Percentiles rank a stretch among this genome's conserved stretches.
phyloP scores from a whole-genome alignment of 2,797 vertebrate species.

The Adelosebastes latens region DNA sequence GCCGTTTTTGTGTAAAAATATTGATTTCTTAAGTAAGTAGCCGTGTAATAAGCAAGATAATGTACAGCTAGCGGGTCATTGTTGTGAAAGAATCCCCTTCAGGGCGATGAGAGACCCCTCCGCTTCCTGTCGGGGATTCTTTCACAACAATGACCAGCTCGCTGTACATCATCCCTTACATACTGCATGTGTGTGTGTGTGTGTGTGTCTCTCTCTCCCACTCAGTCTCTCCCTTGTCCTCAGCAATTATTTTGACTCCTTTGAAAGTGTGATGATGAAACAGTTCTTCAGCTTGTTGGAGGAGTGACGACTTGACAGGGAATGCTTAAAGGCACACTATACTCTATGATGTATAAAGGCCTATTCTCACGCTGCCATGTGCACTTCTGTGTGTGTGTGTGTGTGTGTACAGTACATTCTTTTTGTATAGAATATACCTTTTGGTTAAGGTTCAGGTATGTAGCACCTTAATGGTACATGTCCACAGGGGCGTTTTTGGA shows the following conservation, averaged over 20 bases:
- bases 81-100: too few relatives aligned
- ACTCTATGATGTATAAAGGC: neutral
- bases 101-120: too few relatives aligned
- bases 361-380: neutral
- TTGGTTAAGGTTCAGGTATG: neutral
- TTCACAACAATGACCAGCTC: too few relatives aligned
- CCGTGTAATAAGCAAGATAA: too few relatives aligned
- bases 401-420: too few relatives aligned
- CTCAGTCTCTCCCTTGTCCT: neutral
- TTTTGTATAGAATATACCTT: neutral
- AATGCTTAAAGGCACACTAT: conserved; percentile 16
- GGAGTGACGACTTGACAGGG: conserved; percentile 26
- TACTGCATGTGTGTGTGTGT: too few relatives aligned
- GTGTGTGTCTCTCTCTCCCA: neutral
- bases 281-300: neutral
- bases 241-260: conserved; percentile 27
- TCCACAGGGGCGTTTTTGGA: too few relatives aligned
- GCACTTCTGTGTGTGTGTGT: neutral
- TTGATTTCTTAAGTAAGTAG: too few relatives aligned
- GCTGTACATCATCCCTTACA: too few relatives aligned
- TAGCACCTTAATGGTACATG: neutral
- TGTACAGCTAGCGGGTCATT: too few relatives aligned
- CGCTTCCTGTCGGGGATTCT: too few relatives aligned
- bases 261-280: conserved; percentile 35
- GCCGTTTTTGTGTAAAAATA: too few relatives aligned